Base-by-base conservation (phyloP, 1,140 invertebrate genomes). In the Lamellibrachia luymesi region DNA sequence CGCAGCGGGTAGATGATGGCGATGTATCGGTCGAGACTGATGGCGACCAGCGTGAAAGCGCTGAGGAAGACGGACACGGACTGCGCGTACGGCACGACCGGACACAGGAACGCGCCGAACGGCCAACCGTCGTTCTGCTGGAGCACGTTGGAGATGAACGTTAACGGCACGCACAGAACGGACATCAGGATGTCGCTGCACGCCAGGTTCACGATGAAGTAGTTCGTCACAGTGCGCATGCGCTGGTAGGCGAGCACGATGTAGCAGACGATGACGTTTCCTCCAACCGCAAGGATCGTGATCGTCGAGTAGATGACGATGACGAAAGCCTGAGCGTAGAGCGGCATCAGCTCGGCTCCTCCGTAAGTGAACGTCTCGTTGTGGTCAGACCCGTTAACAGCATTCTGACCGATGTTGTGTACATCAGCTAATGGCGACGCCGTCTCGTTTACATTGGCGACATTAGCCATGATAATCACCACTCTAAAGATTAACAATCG, bases 161-260 rank as follows among this genome's bases (percentile, higher is more conserved):
- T 97, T 94, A 98, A 98, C 2, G 98, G 98, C n/a, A 98, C 97
- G 95, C 98, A 98, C 93, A 98, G 97, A 2, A 98, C 94, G 0
- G 98, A 97, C 97, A 97, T 64, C 98, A 97, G 96, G 50, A 93
- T 92, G 93, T 99, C 98, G 38, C 98, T 98, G 51, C 98, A 97
- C 94, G 98, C 98, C 64, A 99, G 96, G 95, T 99, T 99, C 27
- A 98, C 98, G 91, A 99, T 96, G 95, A 99, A 98, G 95, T 98
- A 98, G 96, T 99, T 99, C 91, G 98, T 99, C 4, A 98, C 98
- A 0, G 98, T 99, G 91, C 98, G 96, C 98, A 99, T 99, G 93
- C 98, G 97, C 92, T 98, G 97, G 96, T 96, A 96, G 27, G 98
- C 97, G 64, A 99, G 96, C 2, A 99, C 98, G 93, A 99, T 98